Evolutionary conservation across 1,140 invertebrate species (phyloP), one percentile per base, ranked within the genome.

Genomic region (Drosophila sechellia): DNA sequence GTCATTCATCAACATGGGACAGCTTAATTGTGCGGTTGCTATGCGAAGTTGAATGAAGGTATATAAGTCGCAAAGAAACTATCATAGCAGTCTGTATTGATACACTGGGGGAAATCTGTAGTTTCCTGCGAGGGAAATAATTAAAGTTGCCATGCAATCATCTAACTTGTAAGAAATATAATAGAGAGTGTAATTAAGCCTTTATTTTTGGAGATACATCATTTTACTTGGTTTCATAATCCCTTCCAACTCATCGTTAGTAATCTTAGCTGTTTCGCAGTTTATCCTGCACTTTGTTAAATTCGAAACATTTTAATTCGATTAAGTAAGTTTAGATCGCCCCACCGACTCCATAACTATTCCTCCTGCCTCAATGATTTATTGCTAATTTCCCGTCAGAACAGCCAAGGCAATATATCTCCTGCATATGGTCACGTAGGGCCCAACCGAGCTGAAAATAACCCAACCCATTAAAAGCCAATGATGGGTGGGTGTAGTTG

Each of bases 1-100:
- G 81, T 63, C 73, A 85, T 86, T 77, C 81, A 86, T 85, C 81
- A 85, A 86, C 65, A 53, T 68, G 54, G 46, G 63, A 63, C 57
- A 71, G 53, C 27, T 55, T 76, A 76, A 53, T 64, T 58, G 59
- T 48, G 12, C 37, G 46, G 40, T 46, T 45, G 22, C 35, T 31
- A 50, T 55, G 42, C 57, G 4, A 40, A 43, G n/a, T 15, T 12
- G 15, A 43, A 43, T 31, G 35, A 69, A 27, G 35, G 48, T 55
- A 31, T 6, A 31, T 10, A 22, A 68, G 31, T 35, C 13, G 20
- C 25, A 17, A 8, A 15, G 25, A 25, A 39, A 48, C 49, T 27
- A 48, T 34, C 39, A 35, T n/a, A 12, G 37, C 27, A 25, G 25
- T 34, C 8, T 52, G 15, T 45, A 2, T 2, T 12, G 11, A n/a